phyloP scores from a whole-genome alignment of 2,888 invertebrate genomes.

The Nemotelus pantherinus region DNA sequence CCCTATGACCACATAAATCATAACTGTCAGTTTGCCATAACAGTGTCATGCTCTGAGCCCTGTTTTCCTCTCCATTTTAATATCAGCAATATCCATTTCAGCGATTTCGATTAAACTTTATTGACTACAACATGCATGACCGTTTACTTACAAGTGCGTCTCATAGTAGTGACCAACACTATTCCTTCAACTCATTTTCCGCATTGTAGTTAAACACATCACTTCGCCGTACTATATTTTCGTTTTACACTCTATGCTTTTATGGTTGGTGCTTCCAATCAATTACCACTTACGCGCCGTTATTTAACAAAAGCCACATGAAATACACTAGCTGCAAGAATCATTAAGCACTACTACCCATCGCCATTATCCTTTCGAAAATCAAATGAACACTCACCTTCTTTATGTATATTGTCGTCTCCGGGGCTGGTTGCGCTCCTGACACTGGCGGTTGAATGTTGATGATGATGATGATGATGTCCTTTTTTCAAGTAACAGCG shows the following conservation, averaged over 20 bases:
- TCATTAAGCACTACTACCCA: constrained; percentile 6
- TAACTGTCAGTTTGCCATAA: no score
- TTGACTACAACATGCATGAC: background rate
- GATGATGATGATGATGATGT: constrained; percentile 16
- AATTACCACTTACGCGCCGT: constrained; percentile 40
- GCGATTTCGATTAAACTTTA: constrained; percentile 34
- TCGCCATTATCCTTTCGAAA: constrained; percentile 29
- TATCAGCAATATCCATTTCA: constrained; percentile 30
- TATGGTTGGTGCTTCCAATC: constrained; percentile 39
- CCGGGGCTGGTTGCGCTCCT: background rate
- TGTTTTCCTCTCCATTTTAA: constrained; percentile 12
- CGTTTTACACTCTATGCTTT: background rate
- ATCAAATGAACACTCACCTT: constrained; percentile 22
- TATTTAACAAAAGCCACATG: constrained; percentile 24
- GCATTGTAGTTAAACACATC: background rate
- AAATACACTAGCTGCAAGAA: constrained; percentile 23
- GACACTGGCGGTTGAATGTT: background rate
- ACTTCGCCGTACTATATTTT: no score
- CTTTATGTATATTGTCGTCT: constrained; percentile 9
- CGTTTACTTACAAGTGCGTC: background rate
- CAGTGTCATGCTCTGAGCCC: background rate
- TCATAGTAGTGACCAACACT: background rate
- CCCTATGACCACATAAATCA: no score
- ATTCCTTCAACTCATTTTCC: background rate
- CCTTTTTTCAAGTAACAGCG: constrained; percentile 15